Conservation (phyloP, 2,113 vertebrate species). For the Etia nguti region DNA sequence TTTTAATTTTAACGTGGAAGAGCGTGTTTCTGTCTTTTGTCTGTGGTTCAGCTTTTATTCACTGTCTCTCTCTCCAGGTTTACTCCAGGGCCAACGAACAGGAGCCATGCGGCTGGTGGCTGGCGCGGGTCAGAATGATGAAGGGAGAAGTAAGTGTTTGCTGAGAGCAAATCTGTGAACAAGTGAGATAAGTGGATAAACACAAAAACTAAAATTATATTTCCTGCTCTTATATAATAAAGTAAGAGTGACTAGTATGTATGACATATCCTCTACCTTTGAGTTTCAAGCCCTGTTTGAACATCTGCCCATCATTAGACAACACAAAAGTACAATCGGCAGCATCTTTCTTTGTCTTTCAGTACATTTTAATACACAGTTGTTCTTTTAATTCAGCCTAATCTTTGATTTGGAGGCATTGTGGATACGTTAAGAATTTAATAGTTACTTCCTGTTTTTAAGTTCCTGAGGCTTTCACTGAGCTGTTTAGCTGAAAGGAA, state of each 20-base stretch:
- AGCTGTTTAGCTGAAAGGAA: not conserved
- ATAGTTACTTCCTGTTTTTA: not conserved
- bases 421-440: not conserved
- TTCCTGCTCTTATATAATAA: not conserved
- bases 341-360: not conserved
- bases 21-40: not conserved
- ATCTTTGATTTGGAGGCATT: not conserved
- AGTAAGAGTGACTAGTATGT: not conserved
- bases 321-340: not conserved
- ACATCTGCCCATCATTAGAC: not conserved
- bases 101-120: slow-evolving; percentile 91
- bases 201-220: not conserved
- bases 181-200: not conserved
- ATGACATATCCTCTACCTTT: not conserved
- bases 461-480: not conserved
- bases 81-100: slow-evolving; percentile 90
- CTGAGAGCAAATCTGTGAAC: not conserved
- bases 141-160: slow-evolving; percentile 84
- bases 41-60: not conserved
- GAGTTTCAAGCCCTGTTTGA: not conserved
- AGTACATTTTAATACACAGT: not conserved
- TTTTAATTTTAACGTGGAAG: not conserved
- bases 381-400: not conserved
- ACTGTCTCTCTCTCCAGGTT: slow-evolving; percentile 65
- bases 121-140: slow-evolving; percentile 90